Evolutionary conservation across 2,113 vertebrate species (phyloP), one percentile per base, ranked within the genome.

Genomic region (Dromas ardeola): DNA sequence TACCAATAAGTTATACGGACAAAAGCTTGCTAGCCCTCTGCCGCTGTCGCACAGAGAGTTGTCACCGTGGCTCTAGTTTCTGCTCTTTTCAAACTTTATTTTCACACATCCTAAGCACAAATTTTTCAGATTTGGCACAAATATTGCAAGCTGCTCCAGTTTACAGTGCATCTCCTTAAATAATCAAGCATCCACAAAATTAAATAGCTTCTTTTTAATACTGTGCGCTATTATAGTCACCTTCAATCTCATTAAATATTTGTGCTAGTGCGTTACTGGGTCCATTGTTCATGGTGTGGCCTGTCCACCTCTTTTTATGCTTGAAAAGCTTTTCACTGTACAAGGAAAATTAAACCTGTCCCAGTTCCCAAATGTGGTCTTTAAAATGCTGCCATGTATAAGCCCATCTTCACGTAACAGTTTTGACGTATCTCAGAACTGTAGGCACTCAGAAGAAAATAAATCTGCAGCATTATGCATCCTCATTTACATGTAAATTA

Each of bases 401-500:
- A 93, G 30, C 73, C 61, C 34, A 27, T 94, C 73, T 80, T 86
- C 77, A 26, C 32, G 4, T 47, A 81, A 59, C n/a, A 15, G 10
- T 84, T 74, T 81, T 91, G 81, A 80, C 71, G 40, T 15, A 77
- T 25, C 78, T 92, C 58, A 72, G 72, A 95, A 80, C 61, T 78
- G 43, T 74, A 63, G 89, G 58, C 80, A 79, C 85, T 70, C 50
- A 63, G 63, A 96, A 65, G 62, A 88, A 95, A 88, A 71, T 72
- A 76, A 43, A 65, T 87, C 81, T 86, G 36, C 40, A 36, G 40
- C 42, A 18, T 89, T 92, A 53, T 77, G 32, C 62, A 86, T 91
- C 62, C 56, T 97, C 91, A 94, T 96, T 96, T 95, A 61, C 59
- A 90, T 88, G 59, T 66, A 95, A 96, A 97, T 95, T 93, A 49